Evolutionary conservation across 2,113 vertebrate species (phyloP).

Genomic region (Sigmodon hispidus): DNA sequence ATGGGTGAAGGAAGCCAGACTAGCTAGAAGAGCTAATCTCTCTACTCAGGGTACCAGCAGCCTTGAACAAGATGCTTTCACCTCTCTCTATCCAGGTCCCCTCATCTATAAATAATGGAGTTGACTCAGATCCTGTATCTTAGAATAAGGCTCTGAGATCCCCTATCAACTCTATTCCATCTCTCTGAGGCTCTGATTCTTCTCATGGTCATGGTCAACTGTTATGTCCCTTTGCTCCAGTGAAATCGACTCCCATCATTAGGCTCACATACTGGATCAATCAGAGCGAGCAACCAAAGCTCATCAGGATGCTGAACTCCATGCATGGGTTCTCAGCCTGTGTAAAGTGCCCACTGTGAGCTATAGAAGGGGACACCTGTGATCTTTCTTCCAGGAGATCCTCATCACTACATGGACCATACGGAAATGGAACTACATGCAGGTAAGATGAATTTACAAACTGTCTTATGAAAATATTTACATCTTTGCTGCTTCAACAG

Average conservation of each 20-base stretch:
- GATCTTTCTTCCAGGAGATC: background rate
- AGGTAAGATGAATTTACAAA: background rate
- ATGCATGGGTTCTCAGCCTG: rapidly evolving
- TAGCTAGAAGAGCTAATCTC: background rate
- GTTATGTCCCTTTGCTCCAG: background rate
- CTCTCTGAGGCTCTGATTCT: background rate
- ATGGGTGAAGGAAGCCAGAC: background rate
- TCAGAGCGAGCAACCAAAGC: background rate
- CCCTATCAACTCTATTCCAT: background rate
- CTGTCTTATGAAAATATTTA: conserved; percentile 6
- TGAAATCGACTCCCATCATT: background rate
- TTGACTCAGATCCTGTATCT: background rate
- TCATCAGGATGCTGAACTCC: background rate
- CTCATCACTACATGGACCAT: background rate
- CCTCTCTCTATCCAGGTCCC: background rate
- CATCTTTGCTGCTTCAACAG: background rate
- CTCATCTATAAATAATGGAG: background rate
- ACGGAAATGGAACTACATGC: background rate
- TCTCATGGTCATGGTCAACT: background rate
- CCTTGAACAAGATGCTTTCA: background rate
- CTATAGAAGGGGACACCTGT: background rate
- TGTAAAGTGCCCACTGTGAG: background rate
- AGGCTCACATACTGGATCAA: background rate
- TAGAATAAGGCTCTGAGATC: background rate
- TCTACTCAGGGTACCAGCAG: background rate